A percentile compares a stretch with the other conserved stretches of the same genome.
phyloP scores from a whole-genome alignment of 2,113 vertebrate genomes.

The Microtus ochrogaster region DNA sequence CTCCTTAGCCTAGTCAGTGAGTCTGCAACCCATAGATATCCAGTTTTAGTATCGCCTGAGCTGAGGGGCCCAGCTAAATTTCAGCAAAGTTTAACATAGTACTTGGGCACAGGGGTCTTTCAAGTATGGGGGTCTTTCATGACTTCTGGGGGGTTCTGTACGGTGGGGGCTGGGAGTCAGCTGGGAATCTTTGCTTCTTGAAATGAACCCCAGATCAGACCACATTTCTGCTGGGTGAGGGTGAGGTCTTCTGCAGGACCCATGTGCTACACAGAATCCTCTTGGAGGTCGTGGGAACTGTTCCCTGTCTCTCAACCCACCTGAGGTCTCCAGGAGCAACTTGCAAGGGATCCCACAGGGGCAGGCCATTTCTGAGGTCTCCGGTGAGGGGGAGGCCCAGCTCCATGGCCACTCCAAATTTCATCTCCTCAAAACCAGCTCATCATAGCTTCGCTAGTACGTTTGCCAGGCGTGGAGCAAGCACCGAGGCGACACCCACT shows the following conservation, averaged over 20 bases:
- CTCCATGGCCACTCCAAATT: neutral
- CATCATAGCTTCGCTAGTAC: neutral
- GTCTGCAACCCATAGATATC: no score
- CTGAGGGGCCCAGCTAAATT: no score
- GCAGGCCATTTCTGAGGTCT: neutral
- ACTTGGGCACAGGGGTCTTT: no score
- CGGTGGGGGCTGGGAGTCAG: neutral
- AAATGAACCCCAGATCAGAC: slow-evolving; percentile 26
- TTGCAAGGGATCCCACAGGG: neutral
- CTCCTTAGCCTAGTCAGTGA: no score
- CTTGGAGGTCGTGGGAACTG: neutral
- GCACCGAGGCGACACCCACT: slow-evolving; percentile 24
- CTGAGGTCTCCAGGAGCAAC: neutral
- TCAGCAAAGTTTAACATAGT: no score
- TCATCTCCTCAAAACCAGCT: neutral
- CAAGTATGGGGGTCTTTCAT: no score
- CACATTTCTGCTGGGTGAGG: neutral
- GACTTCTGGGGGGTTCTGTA: neutral
- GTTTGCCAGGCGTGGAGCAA: neutral
- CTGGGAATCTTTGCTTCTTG: slow-evolving; percentile 17
- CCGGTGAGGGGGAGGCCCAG: neutral
- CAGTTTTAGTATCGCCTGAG: no score
- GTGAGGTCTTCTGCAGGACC: neutral
- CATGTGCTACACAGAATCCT: neutral
- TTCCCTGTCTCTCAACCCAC: neutral